Base-by-base conservation (phyloP, 2,888 invertebrate genomes). In the Rhagium mordax region DNA sequence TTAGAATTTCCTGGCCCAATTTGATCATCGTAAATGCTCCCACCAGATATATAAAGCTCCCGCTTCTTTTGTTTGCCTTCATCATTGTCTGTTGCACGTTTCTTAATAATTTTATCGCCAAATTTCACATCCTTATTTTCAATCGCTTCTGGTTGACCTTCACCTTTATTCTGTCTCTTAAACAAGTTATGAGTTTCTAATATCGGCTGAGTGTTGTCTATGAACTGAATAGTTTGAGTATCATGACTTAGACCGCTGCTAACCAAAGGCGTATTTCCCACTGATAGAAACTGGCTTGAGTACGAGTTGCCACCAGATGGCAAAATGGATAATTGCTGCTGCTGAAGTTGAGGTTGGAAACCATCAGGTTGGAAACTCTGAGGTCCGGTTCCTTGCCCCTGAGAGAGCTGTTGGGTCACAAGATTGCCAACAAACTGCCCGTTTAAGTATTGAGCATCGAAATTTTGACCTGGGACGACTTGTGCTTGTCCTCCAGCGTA, bases 31-130 rank as follows among this genome's bases (percentile, higher is more conserved):
- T 94, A 88, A 59, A 94, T 87, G 0, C 93, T 91, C 0, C 94
- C 94, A 75, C 94, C 94, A 0, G 91, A 90, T 5, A 94, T 84
- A 0, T 93, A 89, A 27, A 94, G 85, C 0, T 92, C 94, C 0
- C 94, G 90, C 80, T 94, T 94, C 62, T 90, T 90, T 3, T 75
- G 66, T 18, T 78, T 74, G 85, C 66, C 78, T n/a, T 20, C 72
- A 1, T 21, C 24, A 3, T 16, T 18, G 8, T 64, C 66, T 5
- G 72, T 55, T 65, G 75, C 75, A 6, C 79, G 78, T 74, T 81
- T 83, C 55, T 76, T 74, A 1, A 70, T 64, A 49, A 74, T 72
- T 70, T 68, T 86, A 49, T 79, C 79, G 1, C 79, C 81, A 67
- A 76, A 80, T 74, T 81, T 72, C 41, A 70, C 57, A 48, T 47